These are phyloP conservation scores for Latrodectus elegans DNA, from an alignment of 2,888 invertebrate species.

Conservation along the genomic window DNA sequence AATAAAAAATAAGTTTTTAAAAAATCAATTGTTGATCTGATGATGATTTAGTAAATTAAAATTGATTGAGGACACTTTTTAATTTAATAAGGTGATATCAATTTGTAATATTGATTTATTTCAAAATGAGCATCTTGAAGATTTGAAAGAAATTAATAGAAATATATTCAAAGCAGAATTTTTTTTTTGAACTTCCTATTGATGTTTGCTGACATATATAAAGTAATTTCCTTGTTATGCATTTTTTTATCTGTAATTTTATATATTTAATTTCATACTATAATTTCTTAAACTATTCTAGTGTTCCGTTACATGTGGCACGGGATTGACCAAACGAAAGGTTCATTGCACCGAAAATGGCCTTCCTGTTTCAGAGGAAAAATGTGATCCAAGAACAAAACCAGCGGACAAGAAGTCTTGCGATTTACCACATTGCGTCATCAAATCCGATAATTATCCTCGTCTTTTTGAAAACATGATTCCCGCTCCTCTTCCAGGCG, in stretches of 20 bases:
- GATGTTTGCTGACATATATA: neutral
- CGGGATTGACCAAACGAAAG: neutral
- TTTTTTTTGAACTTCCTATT: neutral
- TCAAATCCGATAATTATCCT: slow-evolving; percentile 21
- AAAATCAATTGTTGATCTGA: no score
- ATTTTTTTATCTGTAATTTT: neutral
- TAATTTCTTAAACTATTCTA: neutral
- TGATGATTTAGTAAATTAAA: no score
- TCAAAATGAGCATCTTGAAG: no score
- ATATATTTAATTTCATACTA: neutral
- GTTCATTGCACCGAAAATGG: slow-evolving; percentile 24
- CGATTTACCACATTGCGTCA: slow-evolving; percentile 10
- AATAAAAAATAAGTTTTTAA: no score
- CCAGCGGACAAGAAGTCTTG: slow-evolving; percentile 13
- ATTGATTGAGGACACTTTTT: no score
- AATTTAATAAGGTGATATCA: no score
- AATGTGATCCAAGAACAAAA: slow-evolving; percentile 10
- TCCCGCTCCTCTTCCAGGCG: slow-evolving; percentile 21
- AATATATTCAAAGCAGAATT: neutral
- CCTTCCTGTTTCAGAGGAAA: neutral
- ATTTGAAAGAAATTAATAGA: no score
- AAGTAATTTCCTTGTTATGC: neutral
- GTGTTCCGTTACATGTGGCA: slow-evolving; percentile 53
- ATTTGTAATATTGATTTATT: no score
- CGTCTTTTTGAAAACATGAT: slow-evolving; percentile 24